phyloP scores from a whole-genome alignment of 92 coral and sea anemone species.

The Diadumene lineata region DNA sequence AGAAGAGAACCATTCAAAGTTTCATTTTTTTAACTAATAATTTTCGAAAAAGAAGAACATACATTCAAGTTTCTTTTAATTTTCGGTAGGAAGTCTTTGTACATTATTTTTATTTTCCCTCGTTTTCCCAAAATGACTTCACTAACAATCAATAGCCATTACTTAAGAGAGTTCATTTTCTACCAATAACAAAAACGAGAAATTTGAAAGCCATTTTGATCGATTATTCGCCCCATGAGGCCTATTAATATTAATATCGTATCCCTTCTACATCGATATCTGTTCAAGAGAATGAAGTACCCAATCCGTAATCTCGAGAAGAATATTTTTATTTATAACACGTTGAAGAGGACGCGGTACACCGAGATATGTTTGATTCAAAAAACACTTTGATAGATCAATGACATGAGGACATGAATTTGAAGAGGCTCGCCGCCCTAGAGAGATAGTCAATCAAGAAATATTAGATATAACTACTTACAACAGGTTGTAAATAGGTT shows the following conservation, averaged over 20 bases:
- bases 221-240: constrained; percentile 4
- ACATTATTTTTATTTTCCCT: background rate
- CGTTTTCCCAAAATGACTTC: background rate
- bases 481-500: background rate
- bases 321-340: background rate
- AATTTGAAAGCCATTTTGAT: constrained; percentile 3
- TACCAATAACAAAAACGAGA: background rate
- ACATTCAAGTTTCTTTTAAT: no score
- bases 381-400: background rate
- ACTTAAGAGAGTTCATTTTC: background rate
- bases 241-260: background rate
- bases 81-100: no score
- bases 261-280: background rate
- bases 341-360: background rate
- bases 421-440: background rate
- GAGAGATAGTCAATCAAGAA: background rate
- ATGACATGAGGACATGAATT: background rate
- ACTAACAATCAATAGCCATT: background rate
- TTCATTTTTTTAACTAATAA: no score
- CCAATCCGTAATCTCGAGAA: background rate
- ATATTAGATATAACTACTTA: background rate
- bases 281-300: background rate
- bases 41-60: no score
- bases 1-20: no score
- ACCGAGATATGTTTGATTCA: constrained; percentile 3